These are phyloP conservation scores for Sanderia malayensis DNA, from an alignment of 30 jellyfish, hydroid and myxozoan species.

Conservation along the genomic window DNA sequence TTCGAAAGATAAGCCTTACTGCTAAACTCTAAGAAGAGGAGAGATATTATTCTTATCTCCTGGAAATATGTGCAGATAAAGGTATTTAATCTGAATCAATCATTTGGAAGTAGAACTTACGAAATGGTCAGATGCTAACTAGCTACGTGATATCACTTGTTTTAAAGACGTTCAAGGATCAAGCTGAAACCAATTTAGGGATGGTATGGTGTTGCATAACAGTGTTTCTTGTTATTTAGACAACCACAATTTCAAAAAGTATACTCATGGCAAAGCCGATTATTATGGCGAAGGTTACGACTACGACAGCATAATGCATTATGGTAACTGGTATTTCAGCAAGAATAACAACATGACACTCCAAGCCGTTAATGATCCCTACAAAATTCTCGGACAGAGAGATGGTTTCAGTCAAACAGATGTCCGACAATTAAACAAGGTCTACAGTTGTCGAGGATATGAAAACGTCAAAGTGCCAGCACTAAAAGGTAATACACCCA, in stretches of 20 bases:
- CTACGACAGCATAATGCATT: slow-evolving; percentile 59
- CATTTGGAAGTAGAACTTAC: too few species aligned
- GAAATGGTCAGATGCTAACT: not conserved
- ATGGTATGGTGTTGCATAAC: too few species aligned
- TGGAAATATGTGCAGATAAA: too few species aligned
- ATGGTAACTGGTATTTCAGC: slow-evolving; percentile 36
- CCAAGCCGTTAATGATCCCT: slow-evolving; percentile 23
- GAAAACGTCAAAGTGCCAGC: slow-evolving; percentile 40
- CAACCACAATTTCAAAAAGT: slow-evolving; percentile 37
- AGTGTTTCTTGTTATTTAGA: too few species aligned
- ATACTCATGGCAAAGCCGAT: slow-evolving; percentile 65
- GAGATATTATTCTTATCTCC: too few species aligned
- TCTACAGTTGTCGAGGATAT: slow-evolving; percentile 39
- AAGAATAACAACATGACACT: slow-evolving; percentile 34
- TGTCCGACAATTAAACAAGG: slow-evolving; percentile 45
- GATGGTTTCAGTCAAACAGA: slow-evolving; percentile 63
- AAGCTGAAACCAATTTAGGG: too few species aligned
- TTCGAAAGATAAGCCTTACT: too few species aligned
- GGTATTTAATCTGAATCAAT: too few species aligned
- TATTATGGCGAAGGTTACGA: slow-evolving; percentile 59
- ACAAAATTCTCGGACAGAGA: slow-evolving; percentile 41
- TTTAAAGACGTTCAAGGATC: too few species aligned
- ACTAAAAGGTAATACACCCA: slow-evolving; percentile 3
- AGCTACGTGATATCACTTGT: not conserved
- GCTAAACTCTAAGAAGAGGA: too few species aligned